phyloP scores from a whole-genome alignment of 2,888 invertebrate genomes.

The Mesodorylaimus sp. region DNA sequence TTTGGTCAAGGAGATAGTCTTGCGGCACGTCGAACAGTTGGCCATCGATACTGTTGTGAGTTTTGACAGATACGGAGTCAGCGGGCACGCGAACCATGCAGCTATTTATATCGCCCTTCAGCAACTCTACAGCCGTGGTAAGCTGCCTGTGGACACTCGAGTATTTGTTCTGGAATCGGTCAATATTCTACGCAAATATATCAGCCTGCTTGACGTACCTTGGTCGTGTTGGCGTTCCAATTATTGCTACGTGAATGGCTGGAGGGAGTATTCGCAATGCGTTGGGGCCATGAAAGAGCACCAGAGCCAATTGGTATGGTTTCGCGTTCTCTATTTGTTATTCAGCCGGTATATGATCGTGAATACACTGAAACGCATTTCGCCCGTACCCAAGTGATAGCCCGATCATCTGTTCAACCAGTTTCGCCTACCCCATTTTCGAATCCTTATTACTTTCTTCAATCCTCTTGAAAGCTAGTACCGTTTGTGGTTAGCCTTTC shows the following conservation, averaged over 20 bases:
- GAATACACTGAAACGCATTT: slow-evolving; percentile 48
- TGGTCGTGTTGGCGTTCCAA: slow-evolving; percentile 21
- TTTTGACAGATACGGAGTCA: slow-evolving; percentile 57
- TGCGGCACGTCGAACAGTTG: slow-evolving; percentile 15
- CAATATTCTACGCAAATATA: slow-evolving; percentile 30
- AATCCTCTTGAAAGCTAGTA: too few species aligned
- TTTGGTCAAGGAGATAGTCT: slow-evolving; percentile 15
- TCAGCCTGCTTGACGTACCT: slow-evolving; percentile 29
- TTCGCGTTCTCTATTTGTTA: slow-evolving; percentile 60
- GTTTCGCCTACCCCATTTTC: too few species aligned
- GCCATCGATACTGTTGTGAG: slow-evolving; percentile 46
- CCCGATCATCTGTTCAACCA: too few species aligned
- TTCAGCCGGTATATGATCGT: slow-evolving; percentile 77
- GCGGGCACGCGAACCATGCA: slow-evolving; percentile 31
- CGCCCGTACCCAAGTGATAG: too few species aligned
- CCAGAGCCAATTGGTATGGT: slow-evolving; percentile 81
- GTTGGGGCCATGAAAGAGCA: slow-evolving; percentile 48
- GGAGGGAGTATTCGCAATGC: slow-evolving; percentile 13
- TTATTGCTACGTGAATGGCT: slow-evolving; percentile 22
- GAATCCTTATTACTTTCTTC: too few species aligned
- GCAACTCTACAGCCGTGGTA: slow-evolving; percentile 16
- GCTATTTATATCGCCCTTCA: slow-evolving; percentile 18
- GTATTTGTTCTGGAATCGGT: slow-evolving; percentile 24
- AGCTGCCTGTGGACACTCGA: slow-evolving; percentile 18
- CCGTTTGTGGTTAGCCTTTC: too few species aligned